A percentile compares a stretch with the other conserved stretches of the same genome.
Evolutionary conservation across 2,113 vertebrate genomes (phyloP).

Genomic region (Urocynchramus pylzowi): DNA sequence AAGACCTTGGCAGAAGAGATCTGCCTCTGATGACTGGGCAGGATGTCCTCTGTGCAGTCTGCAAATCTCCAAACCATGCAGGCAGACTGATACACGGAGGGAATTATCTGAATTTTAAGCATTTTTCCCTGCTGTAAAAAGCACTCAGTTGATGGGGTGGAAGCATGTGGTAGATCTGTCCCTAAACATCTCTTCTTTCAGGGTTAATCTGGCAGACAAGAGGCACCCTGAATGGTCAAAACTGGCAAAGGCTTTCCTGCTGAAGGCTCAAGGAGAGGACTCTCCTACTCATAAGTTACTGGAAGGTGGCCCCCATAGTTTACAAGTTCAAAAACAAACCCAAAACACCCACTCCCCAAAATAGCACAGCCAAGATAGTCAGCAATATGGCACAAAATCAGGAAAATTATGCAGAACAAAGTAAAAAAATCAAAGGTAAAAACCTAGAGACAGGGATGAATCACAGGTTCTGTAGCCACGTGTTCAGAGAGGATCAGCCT

Average conservation of each 20-base stretch:
- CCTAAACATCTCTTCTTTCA: background rate
- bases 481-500: background rate
- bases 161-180: background rate
- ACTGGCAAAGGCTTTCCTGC: background rate
- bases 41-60: background rate
- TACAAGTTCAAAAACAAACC: background rate
- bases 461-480: background rate
- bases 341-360: rapidly evolving
- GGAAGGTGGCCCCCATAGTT: background rate
- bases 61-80: background rate
- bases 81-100: background rate
- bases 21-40: background rate
- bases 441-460: background rate
- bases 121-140: background rate
- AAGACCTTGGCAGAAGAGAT: background rate
- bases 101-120: background rate
- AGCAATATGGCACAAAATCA: background rate
- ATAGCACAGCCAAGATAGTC: background rate
- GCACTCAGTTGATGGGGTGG: background rate
- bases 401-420: background rate
- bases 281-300: background rate
- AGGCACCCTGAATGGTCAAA: background rate
- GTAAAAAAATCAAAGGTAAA: background rate
- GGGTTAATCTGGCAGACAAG: background rate
- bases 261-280: background rate